Evolutionary conservation across 1,140 invertebrate genomes (phyloP).

Genomic region (Ostrea denselamellosa): DNA sequence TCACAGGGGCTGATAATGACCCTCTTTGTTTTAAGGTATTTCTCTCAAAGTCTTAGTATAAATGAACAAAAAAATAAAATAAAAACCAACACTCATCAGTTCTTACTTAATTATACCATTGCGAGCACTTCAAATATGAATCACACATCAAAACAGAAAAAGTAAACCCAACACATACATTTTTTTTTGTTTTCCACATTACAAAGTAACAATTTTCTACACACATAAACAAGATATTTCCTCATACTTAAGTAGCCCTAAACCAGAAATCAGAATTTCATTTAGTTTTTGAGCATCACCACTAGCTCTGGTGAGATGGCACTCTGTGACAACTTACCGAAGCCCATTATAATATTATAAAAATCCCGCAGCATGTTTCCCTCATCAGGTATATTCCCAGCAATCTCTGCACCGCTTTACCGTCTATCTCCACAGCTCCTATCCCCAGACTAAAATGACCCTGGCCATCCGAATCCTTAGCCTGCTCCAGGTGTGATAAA

Average conservation of each 20-base stretch:
- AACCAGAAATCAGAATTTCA: too few relatives aligned
- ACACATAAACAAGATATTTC: conserved; percentile 3
- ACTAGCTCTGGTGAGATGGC: too few relatives aligned
- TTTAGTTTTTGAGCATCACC: too few relatives aligned
- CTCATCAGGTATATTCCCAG: not conserved
- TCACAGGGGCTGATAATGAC: conserved; percentile 1
- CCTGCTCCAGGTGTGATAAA: conserved; percentile 20
- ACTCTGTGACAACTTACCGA: conserved; percentile 23
- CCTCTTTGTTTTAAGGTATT: conserved; percentile 23
- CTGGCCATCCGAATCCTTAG: not conserved
- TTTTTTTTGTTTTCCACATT: not conserved
- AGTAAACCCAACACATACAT: not conserved
- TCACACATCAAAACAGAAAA: not conserved
- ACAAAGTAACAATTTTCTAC: not conserved
- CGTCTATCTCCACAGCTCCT: not conserved
- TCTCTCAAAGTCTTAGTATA: not conserved
- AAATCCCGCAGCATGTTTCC: conserved; percentile 32
- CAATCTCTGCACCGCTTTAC: not conserved
- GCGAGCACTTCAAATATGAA: not conserved
- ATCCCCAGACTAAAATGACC: not conserved
- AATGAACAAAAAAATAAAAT: too few relatives aligned
- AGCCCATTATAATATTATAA: conserved; percentile 40
- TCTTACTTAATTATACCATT: not conserved
- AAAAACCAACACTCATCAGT: not conserved
- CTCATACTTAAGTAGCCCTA: not conserved